Conservation (phyloP, 2,797 vertebrate genomes). For the Momotus momota region DNA sequence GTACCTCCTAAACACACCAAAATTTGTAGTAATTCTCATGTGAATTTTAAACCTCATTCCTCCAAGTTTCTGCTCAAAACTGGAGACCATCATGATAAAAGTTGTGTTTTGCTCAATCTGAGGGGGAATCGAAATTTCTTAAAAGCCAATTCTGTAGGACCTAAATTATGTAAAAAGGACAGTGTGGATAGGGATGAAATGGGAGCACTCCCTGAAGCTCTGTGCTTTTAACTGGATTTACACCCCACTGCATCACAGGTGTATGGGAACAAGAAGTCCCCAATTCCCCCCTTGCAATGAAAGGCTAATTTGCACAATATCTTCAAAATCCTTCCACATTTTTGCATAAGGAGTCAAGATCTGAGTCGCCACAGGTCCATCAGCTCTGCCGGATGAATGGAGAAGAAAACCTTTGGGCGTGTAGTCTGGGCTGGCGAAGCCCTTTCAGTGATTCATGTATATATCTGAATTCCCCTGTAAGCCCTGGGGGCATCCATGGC, state of each 20-base stretch:
- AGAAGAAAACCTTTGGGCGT: not conserved
- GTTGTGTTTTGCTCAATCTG: not conserved
- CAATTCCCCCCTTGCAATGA: not conserved
- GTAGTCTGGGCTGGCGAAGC: not conserved
- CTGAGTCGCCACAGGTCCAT: not conserved
- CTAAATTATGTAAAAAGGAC: not conserved
- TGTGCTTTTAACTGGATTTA: not conserved
- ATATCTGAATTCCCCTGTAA: not conserved
- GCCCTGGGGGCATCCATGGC: not conserved
- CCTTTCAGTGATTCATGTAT: not conserved
- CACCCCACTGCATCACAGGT: not conserved
- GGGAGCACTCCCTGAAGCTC: not conserved
- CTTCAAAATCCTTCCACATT: not conserved
- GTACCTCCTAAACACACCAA: not conserved
- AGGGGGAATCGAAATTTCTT: not conserved
- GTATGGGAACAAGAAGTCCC: not conserved
- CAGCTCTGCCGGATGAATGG: not conserved
- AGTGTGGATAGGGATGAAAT: accelerated
- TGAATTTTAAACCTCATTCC: not conserved
- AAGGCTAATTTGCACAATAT: not conserved
- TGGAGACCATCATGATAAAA: not conserved
- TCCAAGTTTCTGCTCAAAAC: not conserved
- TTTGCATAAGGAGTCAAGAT: not conserved
- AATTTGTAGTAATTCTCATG: not conserved
- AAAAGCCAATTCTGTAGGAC: not conserved